Conservation (phyloP, 2,797 vertebrate genomes). For the Saxicola maurus region DNA sequence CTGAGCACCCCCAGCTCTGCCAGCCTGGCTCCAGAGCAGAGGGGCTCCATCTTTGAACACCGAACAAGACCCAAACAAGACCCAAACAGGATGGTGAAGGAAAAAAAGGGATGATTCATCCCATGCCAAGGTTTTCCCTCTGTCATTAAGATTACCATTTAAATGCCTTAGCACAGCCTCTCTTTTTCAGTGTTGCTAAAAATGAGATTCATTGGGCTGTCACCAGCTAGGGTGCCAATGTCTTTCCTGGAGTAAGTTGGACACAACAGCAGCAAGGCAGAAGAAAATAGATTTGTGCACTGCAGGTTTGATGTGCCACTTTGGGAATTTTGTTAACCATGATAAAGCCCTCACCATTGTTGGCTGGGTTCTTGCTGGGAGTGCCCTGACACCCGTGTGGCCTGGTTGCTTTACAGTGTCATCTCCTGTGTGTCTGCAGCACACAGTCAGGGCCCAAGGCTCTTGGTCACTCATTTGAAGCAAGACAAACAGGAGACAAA, state of each 20-base stretch:
- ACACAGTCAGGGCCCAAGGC: background rate
- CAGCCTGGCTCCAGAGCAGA: background rate
- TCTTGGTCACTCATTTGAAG: background rate
- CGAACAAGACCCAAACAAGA: background rate
- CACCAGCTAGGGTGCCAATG: background rate
- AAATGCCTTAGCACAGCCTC: background rate
- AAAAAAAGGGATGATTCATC: background rate
- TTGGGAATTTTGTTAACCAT: background rate
- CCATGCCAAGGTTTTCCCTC: background rate
- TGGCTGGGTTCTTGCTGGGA: background rate
- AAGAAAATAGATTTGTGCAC: background rate
- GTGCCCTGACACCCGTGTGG: background rate
- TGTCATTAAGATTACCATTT: background rate
- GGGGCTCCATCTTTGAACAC: background rate
- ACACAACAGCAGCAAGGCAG: background rate
- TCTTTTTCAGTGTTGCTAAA: background rate
- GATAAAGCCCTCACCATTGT: background rate
- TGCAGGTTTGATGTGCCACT: background rate
- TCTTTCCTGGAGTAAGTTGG: background rate
- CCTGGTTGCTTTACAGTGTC: background rate
- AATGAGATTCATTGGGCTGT: background rate
- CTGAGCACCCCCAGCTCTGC: fast-evolving
- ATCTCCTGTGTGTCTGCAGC: background rate
- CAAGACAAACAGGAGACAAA: background rate
- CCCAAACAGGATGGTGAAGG: background rate